A percentile compares a stretch with the other conserved stretches of the same genome.
Evolutionary conservation across 2,113 vertebrate species (phyloP).

Genomic region (Rhinoderma darwinii): DNA sequence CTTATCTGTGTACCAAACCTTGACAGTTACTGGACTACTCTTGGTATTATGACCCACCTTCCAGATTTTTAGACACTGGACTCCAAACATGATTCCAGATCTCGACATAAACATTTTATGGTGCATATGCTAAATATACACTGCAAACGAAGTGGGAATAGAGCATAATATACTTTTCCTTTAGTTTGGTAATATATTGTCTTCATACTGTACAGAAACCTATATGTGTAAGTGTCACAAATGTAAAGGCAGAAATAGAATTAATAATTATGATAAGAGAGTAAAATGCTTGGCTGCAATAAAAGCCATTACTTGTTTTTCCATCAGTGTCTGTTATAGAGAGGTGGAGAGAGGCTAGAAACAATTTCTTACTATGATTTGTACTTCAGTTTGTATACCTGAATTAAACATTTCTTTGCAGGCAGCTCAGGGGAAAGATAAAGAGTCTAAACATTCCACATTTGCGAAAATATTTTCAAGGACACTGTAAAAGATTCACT

Average conservation of each 20-base stretch:
- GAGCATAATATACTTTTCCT: too few relatives aligned
- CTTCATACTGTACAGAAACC: neutral
- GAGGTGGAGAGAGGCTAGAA: neutral
- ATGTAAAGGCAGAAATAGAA: neutral
- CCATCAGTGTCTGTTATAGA: neutral
- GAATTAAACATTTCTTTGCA: slow-evolving; percentile 13
- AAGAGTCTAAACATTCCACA: neutral
- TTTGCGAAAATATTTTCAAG: slow-evolving; percentile 25
- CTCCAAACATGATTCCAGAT: too few relatives aligned
- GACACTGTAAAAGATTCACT: slow-evolving; percentile 4
- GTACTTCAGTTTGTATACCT: slow-evolving; percentile 21
- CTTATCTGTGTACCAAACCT: too few relatives aligned
- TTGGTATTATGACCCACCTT: too few relatives aligned
- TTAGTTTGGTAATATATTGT: neutral
- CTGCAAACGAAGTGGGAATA: too few relatives aligned
- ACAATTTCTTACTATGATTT: slow-evolving; percentile 12
- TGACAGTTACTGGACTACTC: too few relatives aligned
- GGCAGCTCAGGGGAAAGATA: neutral
- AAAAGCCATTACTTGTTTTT: neutral
- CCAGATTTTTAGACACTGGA: too few relatives aligned
- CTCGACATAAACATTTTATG: too few relatives aligned
- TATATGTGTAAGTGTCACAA: neutral
- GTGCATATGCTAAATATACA: too few relatives aligned
- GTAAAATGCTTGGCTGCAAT: neutral
- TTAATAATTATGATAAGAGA: neutral